A percentile compares a stretch with the other conserved stretches of the same genome.
Evolutionary conservation across 2,888 invertebrate species (phyloP).

Genomic region (Tortricodes alternella): DNA sequence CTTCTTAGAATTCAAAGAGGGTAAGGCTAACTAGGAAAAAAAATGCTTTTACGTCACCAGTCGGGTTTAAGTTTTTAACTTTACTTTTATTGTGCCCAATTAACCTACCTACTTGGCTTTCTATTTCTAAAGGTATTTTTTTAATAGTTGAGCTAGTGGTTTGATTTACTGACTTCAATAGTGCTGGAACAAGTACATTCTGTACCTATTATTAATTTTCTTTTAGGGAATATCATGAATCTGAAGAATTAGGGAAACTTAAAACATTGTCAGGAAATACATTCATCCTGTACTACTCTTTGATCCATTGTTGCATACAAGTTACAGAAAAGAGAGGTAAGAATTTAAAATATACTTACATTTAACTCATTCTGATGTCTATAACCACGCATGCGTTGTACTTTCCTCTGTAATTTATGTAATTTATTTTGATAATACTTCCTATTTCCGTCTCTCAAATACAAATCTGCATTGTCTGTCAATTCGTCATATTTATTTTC

Average conservation of each 20-base stretch:
- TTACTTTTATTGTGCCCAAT: no score
- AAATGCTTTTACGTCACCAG: background rate
- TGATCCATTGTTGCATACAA: background rate
- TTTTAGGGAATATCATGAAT: no score
- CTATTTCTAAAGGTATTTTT: no score
- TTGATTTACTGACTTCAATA: no score
- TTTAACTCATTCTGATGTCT: constrained; percentile 40
- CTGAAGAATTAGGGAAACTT: no score
- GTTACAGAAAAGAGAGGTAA: no score
- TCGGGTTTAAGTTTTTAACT: background rate
- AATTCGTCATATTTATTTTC: background rate
- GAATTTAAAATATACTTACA: constrained; percentile 30
- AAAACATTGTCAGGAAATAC: no score
- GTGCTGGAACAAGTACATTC: no score
- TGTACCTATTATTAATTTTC: no score
- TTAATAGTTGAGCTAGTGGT: no score
- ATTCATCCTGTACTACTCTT: background rate
- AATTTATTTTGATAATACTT: constrained; percentile 64
- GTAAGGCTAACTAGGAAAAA: background rate
- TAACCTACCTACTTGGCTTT: no score
- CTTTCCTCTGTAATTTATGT: constrained; percentile 51
- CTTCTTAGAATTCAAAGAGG: background rate
- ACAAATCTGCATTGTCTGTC: constrained; percentile 39
- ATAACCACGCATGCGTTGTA: constrained; percentile 38
- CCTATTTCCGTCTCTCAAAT: constrained; percentile 49